Percentiles rank a stretch among this genome's conserved stretches.
phyloP scores from a whole-genome alignment of 2,888 invertebrate genomes.

The Dysmachus trigonus region DNA sequence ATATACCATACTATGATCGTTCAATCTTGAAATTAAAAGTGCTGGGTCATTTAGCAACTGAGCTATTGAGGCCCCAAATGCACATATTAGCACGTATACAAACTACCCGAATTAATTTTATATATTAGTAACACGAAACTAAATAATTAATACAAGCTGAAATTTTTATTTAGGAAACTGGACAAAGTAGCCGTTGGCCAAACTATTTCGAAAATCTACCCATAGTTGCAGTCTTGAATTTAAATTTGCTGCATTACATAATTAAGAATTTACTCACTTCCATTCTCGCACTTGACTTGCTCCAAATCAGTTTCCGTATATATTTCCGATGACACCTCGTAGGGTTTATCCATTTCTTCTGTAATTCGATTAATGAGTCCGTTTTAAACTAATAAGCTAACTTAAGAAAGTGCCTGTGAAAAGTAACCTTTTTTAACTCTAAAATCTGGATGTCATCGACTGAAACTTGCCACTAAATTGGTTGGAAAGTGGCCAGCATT shows the following conservation, averaged over 20 bases:
- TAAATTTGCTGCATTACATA: background rate
- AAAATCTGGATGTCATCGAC: background rate
- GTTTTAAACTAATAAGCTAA: background rate
- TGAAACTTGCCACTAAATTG: background rate
- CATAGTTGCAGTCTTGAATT: background rate
- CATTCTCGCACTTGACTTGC: constrained; percentile 66
- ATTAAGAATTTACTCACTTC: constrained; percentile 62
- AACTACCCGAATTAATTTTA: too few relatives aligned
- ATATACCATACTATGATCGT: too few relatives aligned
- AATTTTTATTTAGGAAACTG: too few relatives aligned
- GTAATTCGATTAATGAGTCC: background rate
- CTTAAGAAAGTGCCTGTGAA: background rate
- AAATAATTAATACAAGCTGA: too few relatives aligned
- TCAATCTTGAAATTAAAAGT: too few relatives aligned
- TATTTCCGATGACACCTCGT: constrained; percentile 77
- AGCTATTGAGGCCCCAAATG: too few relatives aligned
- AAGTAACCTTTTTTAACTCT: background rate
- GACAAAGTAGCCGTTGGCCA: too few relatives aligned
- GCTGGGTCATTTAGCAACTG: too few relatives aligned
- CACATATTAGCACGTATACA: too few relatives aligned
- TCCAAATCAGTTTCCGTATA: constrained; percentile 75
- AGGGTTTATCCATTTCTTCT: constrained; percentile 57
- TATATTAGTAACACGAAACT: too few relatives aligned
- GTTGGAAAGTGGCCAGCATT: background rate
- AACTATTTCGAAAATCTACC: background rate